These are phyloP conservation scores for Serripes groenlandicus DNA, from an alignment of 2,888 invertebrate species.

Conservation along the genomic window DNA sequence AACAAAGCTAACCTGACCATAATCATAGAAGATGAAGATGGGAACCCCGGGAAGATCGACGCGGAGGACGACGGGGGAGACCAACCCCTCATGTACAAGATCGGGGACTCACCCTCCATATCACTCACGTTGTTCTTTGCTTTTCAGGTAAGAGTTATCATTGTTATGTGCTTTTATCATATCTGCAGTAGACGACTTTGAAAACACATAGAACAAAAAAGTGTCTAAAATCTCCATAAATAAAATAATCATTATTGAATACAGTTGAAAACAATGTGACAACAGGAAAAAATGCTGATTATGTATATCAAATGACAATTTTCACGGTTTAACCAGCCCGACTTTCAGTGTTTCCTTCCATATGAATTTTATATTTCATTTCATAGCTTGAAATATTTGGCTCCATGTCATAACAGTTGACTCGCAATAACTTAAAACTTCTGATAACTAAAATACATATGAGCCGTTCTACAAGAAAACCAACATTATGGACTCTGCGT, in stretches of 20 bases:
- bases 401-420: no score
- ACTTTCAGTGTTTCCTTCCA: no score
- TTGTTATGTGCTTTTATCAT: no score
- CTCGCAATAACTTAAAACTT: no score
- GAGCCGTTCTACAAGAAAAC: no score
- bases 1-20: slow-evolving; percentile 1
- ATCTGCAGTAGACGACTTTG: background rate
- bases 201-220: background rate
- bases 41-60: background rate
- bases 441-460: no score
- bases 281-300: no score
- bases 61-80: background rate
- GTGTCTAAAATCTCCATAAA: background rate
- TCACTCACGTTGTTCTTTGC: slow-evolving; percentile 60
- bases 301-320: no score
- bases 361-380: no score
- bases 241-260: background rate
- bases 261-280: background rate
- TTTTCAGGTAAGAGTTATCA: slow-evolving; percentile 52
- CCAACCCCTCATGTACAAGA: slow-evolving; percentile 50
- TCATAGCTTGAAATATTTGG: no score
- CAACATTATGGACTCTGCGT: no score
- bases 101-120: slow-evolving; percentile 52
- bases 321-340: no score
- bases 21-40: slow-evolving; percentile 10